phyloP scores from a whole-genome alignment of 2,113 vertebrate species.

The Eclectus roratus region DNA sequence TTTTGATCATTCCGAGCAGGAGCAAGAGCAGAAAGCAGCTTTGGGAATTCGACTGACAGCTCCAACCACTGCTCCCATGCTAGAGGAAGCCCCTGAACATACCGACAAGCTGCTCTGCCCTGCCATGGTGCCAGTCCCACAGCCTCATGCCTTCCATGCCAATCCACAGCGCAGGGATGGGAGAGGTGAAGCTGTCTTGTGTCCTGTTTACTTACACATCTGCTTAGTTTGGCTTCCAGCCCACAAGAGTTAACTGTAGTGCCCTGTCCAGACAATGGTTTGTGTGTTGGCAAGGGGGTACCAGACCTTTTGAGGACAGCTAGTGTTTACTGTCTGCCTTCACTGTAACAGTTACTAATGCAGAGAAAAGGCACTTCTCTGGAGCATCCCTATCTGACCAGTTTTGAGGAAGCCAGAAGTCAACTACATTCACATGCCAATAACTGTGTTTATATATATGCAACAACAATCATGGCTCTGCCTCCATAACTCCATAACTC shows the following conservation, averaged over 20 bases:
- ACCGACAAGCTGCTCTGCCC: background rate
- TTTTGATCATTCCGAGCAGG: too few relatives aligned
- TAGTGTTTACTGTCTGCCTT: background rate
- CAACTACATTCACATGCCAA: background rate
- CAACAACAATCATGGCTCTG: background rate
- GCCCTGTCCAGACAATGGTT: background rate
- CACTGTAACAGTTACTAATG: background rate
- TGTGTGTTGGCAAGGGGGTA: background rate
- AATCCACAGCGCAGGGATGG: fast-evolving
- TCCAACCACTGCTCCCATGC: too few relatives aligned
- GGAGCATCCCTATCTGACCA: background rate
- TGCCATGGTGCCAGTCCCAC: fast-evolving
- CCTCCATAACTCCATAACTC: background rate
- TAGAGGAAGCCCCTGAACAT: fast-evolving
- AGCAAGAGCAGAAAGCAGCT: too few relatives aligned
- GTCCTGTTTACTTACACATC: background rate
- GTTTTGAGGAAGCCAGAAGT: background rate
- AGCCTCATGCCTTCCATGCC: fast-evolving
- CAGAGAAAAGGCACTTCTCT: background rate
- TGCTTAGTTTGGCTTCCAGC: background rate
- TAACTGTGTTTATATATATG: background rate
- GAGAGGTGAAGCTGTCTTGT: background rate
- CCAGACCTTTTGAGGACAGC: background rate
- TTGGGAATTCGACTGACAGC: too few relatives aligned
- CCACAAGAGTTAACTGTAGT: background rate